Evolutionary conservation across 2,113 vertebrate genomes (phyloP), one percentile per base, ranked within the genome.

Genomic region (Coregonus clupeaformis): DNA sequence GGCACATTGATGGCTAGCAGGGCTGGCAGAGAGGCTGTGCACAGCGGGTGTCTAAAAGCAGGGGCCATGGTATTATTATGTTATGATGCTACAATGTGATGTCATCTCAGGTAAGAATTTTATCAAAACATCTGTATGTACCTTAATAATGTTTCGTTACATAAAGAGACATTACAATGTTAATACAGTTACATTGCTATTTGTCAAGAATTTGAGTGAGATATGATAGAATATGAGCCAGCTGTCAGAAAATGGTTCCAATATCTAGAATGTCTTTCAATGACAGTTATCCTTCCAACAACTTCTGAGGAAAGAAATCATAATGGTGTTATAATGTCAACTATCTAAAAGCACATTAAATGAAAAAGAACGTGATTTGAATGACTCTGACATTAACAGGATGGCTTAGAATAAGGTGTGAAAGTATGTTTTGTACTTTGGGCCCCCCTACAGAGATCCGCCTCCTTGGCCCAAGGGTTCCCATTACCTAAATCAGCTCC

Each of bases 401-500:
- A 75, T 71, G 59, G 69, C 69, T 42, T 72, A 45, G 63, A 68
- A 78, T 49, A 25, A 27, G 14, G 82, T 71, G 74, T 77, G 72
- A 81, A 72, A 75, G 68, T 64, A 52, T 75, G 36, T 78, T 74
- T 76, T 76, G 60, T 9, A 5, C 27, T 18, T 52, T 52, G 16
- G 49, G 45, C 73, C 71, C 77, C 24, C 24, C 62, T 25, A 11
- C 18, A 4, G 55, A 30, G 57, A 64, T 14, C 6, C 71, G 1
- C 42, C 83, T 82, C 80, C 47, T 29, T 66, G 69, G 85, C 84
- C 83, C 75, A 78, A 86, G 86, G 90, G 88, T 88, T 87, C 89
- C 83, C 82, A 88, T 92, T 89, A 92, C 88, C 89, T 89, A 90
- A 92, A 93, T 90, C 85, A 89, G 89, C 82, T 81, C 89, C 80